Evolutionary conservation across 2,888 invertebrate genomes (phyloP), one percentile per base, ranked within the genome.

Genomic region (Tenthredo notha): DNA sequence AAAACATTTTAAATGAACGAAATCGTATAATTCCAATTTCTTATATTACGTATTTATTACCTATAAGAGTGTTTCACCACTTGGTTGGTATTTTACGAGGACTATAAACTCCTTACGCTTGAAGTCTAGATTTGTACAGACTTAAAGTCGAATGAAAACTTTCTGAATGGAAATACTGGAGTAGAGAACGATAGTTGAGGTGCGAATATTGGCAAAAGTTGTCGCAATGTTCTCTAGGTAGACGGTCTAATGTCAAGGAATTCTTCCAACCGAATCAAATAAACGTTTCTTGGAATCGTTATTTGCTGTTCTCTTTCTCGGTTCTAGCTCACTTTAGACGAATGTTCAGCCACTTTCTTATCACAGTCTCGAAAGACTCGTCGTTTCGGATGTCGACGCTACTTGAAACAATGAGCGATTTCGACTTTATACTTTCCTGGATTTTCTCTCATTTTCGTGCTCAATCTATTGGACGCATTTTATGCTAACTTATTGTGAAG

Each of bases 121-220:
- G 54, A 40, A 77, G 77, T 54, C 77, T 33, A 33, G 33, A 77
- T 54, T 47, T 77, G 37, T 61, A 80, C 40, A 40, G 33, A 80
- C n/a, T 40, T 40, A 15, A 61, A 80, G 80, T 80, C 40, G 25
- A 61, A 80, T 61, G 33, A 80, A 58, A 80, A 61, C 58, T 80
- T 80, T 21, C n/a, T 12, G 61, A 61, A 40, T 80, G 40, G n/a
- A 61, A 80, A 40, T 80, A 37, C 37, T 29, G 37, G 1, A 40
- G 37, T 9, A 61, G 80, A 61, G 80, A 29, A 74, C 10, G 15
- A 25, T n/a, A 40, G 80, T 80, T 58, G 21, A 80, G 58, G 80
- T 80, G 61, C 61, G 61, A 80, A 80, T 61, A 80, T 80, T 61
- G 80, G 58, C 61, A 61, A 80, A 80, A 80, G 80, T 80, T 80